Percentiles rank a stretch among this genome's conserved stretches.
These are phyloP conservation scores for Caenorhabditis sp. DNA, from an alignment of 2,888 invertebrate species.

Conservation along the genomic window DNA sequence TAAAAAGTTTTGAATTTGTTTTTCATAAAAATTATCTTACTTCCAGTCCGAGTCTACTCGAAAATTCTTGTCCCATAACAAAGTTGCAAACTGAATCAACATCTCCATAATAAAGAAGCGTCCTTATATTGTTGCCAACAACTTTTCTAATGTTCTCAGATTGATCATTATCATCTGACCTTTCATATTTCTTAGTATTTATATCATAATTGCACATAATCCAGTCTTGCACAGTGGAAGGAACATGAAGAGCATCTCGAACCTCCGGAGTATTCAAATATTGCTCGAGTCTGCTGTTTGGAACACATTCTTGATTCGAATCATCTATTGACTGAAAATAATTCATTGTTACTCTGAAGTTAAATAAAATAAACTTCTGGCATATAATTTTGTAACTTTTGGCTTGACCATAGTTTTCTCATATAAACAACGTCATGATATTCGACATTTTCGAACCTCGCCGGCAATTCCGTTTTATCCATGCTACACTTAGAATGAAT, in stretches of 20 bases:
- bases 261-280: conserved; percentile 66
- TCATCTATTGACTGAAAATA: conserved; percentile 15
- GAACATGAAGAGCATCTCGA: conserved; percentile 59
- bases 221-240: conserved; percentile 61
- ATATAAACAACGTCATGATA: no score
- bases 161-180: conserved; percentile 62
- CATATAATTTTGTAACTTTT: no score
- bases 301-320: conserved; percentile 56
- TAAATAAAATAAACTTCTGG: no score
- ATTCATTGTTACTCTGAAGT: no score
- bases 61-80: conserved; percentile 70
- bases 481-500: no score
- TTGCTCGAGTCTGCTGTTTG: conserved; percentile 64
- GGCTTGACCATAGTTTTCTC: no score
- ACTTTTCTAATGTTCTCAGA: conserved; percentile 67
- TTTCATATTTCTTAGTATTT: conserved; percentile 64
- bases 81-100: conserved; percentile 66
- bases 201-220: conserved; percentile 69
- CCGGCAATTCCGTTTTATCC: conserved; percentile 18
- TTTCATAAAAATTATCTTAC: conserved; percentile 5
- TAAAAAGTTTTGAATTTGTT: no score
- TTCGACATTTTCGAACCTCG: conserved; percentile 21
- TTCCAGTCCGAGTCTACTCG: conserved; percentile 57
- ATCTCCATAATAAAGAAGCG: conserved; percentile 69
- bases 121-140: conserved; percentile 62